phyloP scores from a whole-genome alignment of 2,797 vertebrate genomes.

The Sebastes reedi region DNA sequence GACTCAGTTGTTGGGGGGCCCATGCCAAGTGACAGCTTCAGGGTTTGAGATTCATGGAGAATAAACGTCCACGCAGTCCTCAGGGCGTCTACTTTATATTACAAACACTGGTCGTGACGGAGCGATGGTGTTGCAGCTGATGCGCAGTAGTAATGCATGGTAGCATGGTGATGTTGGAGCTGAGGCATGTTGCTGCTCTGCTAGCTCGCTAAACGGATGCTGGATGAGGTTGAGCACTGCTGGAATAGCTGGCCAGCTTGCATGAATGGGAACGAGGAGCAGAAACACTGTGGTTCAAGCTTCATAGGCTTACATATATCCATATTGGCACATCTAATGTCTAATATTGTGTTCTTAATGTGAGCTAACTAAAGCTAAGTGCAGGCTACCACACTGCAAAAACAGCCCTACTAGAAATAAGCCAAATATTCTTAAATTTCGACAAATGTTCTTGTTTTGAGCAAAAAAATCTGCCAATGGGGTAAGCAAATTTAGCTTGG shows the following conservation, averaged over 20 bases:
- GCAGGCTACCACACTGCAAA: background rate
- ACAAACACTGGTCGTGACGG: background rate
- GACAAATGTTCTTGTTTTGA: no score
- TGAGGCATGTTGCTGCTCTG: constrained; percentile 8
- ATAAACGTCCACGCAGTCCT: background rate
- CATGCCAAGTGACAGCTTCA: background rate
- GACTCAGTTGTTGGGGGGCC: constrained; percentile 40
- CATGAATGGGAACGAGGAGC: background rate
- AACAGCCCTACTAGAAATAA: no score
- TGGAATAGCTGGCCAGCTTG: constrained; percentile 13
- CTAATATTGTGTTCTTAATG: background rate
- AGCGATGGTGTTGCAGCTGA: background rate
- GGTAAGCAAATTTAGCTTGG: no score
- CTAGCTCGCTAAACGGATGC: constrained; percentile 40
- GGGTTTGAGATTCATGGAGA: background rate
- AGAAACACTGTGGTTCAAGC: background rate
- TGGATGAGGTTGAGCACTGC: constrained; percentile 20
- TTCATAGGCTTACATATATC: rapidly evolving
- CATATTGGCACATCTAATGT: no score
- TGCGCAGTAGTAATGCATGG: constrained; percentile 29
- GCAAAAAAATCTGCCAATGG: no score
- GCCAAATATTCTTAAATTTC: no score
- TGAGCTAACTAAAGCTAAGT: background rate
- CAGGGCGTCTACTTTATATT: background rate
- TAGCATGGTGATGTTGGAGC: constrained; percentile 25